phyloP scores from a whole-genome alignment of 2,797 vertebrate species.

The Rhabdomys pumilio region DNA sequence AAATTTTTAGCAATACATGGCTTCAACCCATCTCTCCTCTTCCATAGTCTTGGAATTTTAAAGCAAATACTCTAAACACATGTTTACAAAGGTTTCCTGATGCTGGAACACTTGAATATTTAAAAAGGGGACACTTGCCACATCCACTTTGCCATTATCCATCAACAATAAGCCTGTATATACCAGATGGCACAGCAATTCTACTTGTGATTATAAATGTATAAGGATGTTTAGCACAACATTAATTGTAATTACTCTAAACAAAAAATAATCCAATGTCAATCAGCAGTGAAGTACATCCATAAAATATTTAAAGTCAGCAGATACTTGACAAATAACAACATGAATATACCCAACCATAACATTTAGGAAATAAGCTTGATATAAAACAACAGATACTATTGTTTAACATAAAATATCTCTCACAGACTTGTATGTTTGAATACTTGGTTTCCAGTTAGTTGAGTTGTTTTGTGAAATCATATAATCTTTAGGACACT shows the following conservation, averaged over 20 bases:
- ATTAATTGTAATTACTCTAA: slow-evolving; percentile 66
- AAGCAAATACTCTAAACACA: slow-evolving; percentile 23
- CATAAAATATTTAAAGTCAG: background rate
- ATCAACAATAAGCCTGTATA: slow-evolving; percentile 43
- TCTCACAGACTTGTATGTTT: background rate
- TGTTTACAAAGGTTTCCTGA: background rate
- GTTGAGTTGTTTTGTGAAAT: background rate
- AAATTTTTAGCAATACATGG: background rate
- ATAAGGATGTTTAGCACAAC: slow-evolving; percentile 35
- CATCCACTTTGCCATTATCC: slow-evolving; percentile 42
- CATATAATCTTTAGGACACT: background rate
- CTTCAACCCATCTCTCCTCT: background rate
- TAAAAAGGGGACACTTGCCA: background rate
- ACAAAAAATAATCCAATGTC: slow-evolving; percentile 36
- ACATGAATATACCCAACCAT: background rate
- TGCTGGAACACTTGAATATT: background rate
- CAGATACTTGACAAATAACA: slow-evolving; percentile 39
- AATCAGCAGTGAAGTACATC: background rate
- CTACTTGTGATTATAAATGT: slow-evolving; percentile 22
- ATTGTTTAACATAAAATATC: background rate
- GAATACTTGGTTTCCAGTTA: background rate
- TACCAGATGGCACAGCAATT: slow-evolving; percentile 56
- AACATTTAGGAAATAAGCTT: background rate
- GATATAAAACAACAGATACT: background rate
- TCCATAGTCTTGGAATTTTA: background rate